phyloP scores from a whole-genome alignment of 2,888 invertebrate genomes.

The Chrysomela aeneicollis region DNA sequence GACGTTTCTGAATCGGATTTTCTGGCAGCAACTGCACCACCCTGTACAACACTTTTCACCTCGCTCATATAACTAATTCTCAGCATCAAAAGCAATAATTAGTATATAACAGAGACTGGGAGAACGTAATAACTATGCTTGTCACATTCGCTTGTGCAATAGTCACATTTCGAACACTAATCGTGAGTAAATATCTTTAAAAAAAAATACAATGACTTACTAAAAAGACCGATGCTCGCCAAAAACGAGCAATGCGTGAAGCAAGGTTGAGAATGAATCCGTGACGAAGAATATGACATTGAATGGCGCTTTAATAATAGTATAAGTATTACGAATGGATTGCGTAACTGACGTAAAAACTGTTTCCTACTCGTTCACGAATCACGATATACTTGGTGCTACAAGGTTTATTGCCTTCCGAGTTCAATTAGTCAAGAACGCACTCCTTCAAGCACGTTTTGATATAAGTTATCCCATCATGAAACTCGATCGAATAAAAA shows the following conservation, averaged over 20 bases:
- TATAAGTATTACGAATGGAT: constrained; percentile 46
- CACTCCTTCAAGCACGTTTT: background rate
- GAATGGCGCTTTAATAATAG: constrained; percentile 51
- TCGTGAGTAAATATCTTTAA: background rate
- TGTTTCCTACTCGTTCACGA: constrained; percentile 39
- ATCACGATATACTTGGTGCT: constrained; percentile 6
- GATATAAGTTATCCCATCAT: too few species aligned
- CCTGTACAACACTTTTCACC: too few species aligned
- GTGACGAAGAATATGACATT: constrained; percentile 50
- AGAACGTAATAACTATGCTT: background rate
- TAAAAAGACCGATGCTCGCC: constrained; percentile 2
- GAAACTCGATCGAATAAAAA: too few species aligned
- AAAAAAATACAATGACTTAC: constrained; percentile 1
- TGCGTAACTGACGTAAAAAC: constrained; percentile 45
- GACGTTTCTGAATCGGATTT: too few species aligned
- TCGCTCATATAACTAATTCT: too few species aligned
- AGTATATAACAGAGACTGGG: background rate
- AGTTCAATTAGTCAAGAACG: background rate
- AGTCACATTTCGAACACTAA: background rate
- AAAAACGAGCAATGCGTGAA: constrained; percentile 25
- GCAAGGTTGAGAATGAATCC: constrained; percentile 26
- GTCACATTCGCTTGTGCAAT: constrained; percentile 1
- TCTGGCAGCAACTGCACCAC: too few species aligned
- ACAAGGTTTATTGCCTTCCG: constrained; percentile 23
- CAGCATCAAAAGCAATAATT: too few species aligned